These are phyloP conservation scores for Falco naumanni DNA, from an alignment of 2,797 vertebrate species.

Conservation along the genomic window DNA sequence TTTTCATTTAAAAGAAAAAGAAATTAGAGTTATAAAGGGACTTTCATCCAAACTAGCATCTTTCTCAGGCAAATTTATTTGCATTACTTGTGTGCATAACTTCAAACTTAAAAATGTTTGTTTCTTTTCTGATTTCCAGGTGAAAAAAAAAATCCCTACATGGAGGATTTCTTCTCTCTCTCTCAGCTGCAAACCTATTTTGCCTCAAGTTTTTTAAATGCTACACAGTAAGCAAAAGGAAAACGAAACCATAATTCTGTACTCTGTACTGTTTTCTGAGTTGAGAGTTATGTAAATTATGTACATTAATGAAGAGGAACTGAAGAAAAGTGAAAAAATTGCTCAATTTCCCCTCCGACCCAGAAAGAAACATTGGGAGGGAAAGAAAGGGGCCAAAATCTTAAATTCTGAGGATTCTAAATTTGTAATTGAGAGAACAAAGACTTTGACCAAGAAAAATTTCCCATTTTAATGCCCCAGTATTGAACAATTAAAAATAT, in stretches of 20 bases:
- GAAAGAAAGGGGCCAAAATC: not conserved
- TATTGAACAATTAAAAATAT: not conserved
- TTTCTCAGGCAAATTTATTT: not conserved
- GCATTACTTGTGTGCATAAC: not conserved
- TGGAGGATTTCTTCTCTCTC: not conserved
- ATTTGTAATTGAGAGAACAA: not conserved
- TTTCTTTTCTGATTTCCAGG: not conserved
- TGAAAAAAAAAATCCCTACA: not conserved
- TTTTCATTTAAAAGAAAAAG: not conserved
- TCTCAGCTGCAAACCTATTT: not conserved
- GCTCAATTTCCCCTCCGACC: not conserved
- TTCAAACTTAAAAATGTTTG: not conserved
- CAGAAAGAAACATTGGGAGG: not conserved
- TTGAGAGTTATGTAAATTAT: not conserved
- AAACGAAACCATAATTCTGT: not conserved
- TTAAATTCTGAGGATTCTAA: not conserved
- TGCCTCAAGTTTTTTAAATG: not conserved
- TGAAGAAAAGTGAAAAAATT: slow-evolving; percentile 20
- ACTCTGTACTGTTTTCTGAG: not conserved
- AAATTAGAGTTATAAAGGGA: not conserved
- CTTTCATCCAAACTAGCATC: not conserved
- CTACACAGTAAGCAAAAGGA: not conserved
- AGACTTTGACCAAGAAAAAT: not conserved
- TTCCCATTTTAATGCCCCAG: not conserved
- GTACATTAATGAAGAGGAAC: slow-evolving; percentile 23